Evolutionary conservation across 1,140 invertebrate species (phyloP).

Genomic region (Pollicipes pollicipes): DNA sequence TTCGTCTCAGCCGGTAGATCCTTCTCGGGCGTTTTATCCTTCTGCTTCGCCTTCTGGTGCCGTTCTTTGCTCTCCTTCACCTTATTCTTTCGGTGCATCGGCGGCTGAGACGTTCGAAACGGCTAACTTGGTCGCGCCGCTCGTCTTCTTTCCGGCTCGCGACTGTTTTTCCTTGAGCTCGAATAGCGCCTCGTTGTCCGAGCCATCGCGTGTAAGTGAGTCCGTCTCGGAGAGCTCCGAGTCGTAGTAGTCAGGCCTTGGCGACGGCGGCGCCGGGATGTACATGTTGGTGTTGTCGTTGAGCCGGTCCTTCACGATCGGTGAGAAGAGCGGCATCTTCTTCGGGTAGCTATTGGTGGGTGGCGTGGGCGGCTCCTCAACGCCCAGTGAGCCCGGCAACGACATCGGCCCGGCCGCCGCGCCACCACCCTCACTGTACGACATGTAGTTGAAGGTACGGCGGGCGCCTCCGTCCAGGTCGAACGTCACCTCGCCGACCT

Average conservation of each 20-base stretch:
- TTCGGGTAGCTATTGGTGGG: not conserved
- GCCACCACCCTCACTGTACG: not conserved
- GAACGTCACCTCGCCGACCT: not conserved
- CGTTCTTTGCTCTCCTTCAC: constrained; percentile 7
- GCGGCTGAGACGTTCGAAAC: not conserved
- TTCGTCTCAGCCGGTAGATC: not conserved
- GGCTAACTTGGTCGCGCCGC: not conserved
- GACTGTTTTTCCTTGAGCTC: constrained; percentile 8
- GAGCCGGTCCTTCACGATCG: constrained; percentile 11
- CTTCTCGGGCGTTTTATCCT: constrained; percentile 1
- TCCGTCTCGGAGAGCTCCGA: constrained; percentile 9
- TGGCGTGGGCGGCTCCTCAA: not conserved
- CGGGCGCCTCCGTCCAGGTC: not conserved
- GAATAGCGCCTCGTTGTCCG: not conserved
- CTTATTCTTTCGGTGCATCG: constrained; percentile 7
- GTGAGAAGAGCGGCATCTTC: constrained; percentile 7
- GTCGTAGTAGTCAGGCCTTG: constrained; percentile 20
- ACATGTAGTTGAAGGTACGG: not conserved
- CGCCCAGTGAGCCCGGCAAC: not conserved
- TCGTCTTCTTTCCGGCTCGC: not conserved
- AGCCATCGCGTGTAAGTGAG: not conserved
- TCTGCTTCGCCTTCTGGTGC: constrained; percentile 6
- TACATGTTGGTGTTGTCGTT: constrained; percentile 21
- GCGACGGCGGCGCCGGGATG: constrained; percentile 21
- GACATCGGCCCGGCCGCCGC: not conserved